phyloP scores from a whole-genome alignment of 2,113 vertebrate species.

The Callionymus lyra region DNA sequence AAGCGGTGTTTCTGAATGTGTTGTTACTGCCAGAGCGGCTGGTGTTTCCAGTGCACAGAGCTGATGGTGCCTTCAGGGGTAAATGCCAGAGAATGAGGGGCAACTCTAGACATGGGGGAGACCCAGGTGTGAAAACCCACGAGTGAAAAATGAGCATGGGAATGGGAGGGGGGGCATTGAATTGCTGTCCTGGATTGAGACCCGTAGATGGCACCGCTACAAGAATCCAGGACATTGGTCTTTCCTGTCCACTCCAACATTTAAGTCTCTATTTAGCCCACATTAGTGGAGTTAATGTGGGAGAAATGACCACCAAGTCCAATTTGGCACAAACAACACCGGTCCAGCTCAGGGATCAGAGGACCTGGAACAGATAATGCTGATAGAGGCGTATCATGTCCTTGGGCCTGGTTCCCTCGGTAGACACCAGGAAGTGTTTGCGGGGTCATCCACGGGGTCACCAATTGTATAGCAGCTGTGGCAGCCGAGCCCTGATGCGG shows the following conservation, averaged over 20 bases:
- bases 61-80: constrained; percentile 31
- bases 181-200: too few species aligned
- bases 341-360: constrained; percentile 8
- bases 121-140: constrained; percentile 57
- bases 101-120: constrained; percentile 18
- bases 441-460: constrained; percentile 51
- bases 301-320: constrained; percentile 51
- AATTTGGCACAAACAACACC: constrained; percentile 40
- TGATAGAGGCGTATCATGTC: constrained; percentile 48
- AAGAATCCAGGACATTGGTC: not conserved
- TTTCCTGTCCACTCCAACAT: constrained; percentile 29
- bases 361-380: constrained; percentile 32
- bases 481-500: constrained; percentile 35
- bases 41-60: too few species aligned
- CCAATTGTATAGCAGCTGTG: constrained; percentile 45
- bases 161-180: constrained; percentile 6
- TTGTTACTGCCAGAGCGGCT: not conserved
- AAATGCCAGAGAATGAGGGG: constrained; percentile 19
- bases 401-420: constrained; percentile 37
- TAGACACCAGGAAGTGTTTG: not conserved
- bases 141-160: constrained; percentile 47
- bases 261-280: constrained; percentile 54
- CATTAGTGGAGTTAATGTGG: constrained; percentile 60
- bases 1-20: not conserved
- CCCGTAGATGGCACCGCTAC: too few species aligned